Percentiles rank a stretch among this genome's conserved stretches.
Evolutionary conservation across 2,797 vertebrate species (phyloP).

Genomic region (Podarcis siculus): DNA sequence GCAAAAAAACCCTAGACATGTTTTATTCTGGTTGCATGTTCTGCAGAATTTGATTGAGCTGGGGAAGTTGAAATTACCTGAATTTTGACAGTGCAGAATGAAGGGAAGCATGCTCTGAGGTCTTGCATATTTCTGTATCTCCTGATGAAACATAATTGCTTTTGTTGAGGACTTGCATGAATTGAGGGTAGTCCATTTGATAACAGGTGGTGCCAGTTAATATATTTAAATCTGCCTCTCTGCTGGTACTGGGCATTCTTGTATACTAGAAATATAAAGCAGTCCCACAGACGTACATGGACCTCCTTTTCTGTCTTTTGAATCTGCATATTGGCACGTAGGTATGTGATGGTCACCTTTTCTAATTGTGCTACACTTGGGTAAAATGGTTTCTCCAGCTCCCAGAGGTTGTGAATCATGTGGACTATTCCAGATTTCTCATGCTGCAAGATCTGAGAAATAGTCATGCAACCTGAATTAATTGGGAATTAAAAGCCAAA

Average conservation of each 20-base stretch:
- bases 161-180: neutral
- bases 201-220: neutral
- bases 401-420: slow-evolving; percentile 77
- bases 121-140: neutral
- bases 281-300: neutral
- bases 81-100: neutral
- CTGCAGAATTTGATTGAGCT: neutral
- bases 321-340: rapidly evolving
- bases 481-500: slow-evolving; percentile 36
- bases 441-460: slow-evolving; percentile 62
- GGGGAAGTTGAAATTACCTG: neutral
- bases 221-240: rapidly evolving
- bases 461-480: slow-evolving; percentile 58
- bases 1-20: neutral
- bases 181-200: neutral
- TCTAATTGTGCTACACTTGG: slow-evolving; percentile 58
- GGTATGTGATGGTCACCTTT: slow-evolving; percentile 58
- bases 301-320: neutral
- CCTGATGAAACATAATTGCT: neutral
- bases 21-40: neutral
- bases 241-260: neutral
- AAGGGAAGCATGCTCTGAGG: no score
- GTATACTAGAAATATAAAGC: neutral
- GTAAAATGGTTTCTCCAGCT: slow-evolving; percentile 68
- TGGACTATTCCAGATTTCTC: slow-evolving; percentile 67